Conservation (phyloP, 2,113 vertebrate genomes). For the Rhea pennata region DNA sequence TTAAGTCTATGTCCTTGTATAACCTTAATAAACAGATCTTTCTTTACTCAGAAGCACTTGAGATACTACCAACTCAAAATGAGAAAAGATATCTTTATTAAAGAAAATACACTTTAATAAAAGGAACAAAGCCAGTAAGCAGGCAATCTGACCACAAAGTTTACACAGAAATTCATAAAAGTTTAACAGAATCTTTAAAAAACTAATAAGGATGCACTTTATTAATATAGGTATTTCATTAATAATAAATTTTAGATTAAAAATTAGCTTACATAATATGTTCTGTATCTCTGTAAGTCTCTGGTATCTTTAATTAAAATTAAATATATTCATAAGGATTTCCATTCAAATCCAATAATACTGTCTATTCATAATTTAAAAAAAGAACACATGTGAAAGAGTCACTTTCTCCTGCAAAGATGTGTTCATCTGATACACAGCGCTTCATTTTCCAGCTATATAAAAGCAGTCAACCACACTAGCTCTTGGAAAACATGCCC, state of each 20-base stretch:
- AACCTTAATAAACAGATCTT: background rate
- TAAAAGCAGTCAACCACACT: background rate
- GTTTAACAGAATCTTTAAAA: background rate
- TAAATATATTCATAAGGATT: background rate
- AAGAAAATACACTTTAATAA: background rate
- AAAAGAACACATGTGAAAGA: background rate
- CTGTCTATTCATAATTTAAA: background rate
- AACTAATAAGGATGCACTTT: background rate
- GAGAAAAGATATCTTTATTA: background rate
- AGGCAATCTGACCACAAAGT: background rate
- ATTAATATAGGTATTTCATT: background rate
- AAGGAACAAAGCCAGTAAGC: background rate
- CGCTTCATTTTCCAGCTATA: accelerated
- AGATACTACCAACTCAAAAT: background rate
- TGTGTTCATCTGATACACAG: accelerated
- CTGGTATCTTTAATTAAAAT: background rate
- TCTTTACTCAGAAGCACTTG: background rate
- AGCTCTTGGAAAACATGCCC: accelerated
- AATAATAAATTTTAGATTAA: background rate
- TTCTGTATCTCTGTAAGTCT: background rate
- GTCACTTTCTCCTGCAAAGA: background rate
- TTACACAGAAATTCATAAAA: background rate
- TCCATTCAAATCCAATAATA: background rate
- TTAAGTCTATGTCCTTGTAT: background rate
- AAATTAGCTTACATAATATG: background rate